Evolutionary conservation across 2,797 vertebrate genomes (phyloP), one percentile per base, ranked within the genome.

Genomic region (Sitta carolinensis): DNA sequence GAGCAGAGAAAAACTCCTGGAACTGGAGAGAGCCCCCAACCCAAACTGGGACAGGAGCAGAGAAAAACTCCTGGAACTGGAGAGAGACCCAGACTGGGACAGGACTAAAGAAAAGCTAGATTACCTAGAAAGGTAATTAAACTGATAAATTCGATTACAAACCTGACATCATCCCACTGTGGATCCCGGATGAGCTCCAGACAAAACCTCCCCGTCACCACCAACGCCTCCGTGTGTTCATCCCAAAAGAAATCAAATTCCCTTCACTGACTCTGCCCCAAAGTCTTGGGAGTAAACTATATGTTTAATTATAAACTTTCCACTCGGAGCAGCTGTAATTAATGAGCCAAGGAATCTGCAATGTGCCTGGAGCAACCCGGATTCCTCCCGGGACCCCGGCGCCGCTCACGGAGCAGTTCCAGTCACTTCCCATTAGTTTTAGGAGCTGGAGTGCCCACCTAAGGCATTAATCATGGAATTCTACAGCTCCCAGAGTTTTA

Each of bases 231-330:
- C 97, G 51, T 42, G 94, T 42, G 94, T 95, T 96, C 95, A 91
- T 95, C 96, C 89, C 10, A 64, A 97, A 96, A 97, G 89, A 97
- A 97, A 97, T 89, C 96, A 70, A 96, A 98, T 97, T 97, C 96
- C 96, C 94, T 97, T 95, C 78, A 97, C 98, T 97, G 96, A 95
- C 96, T 97, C 88, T 87, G 50, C 95, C 96, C 95, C 84, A 93
- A 96, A 98, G 92, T 83, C 90, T 96, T 96, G 93, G 94, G 88
- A 96, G 95, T 84, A 97, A 98, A 97, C 97, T 96, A 26, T 94
- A 94, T 98, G 96, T 97, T 98, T 98, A 98, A 98, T 98, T 98
- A 98, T 77, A 95, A 97, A 97, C 97, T 97, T 97, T 97, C 97
- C 96, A 97, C 97, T 97, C 89, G 55, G 95, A 97, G 97, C 97